Conservation (phyloP, 2,888 invertebrate genomes). For the Eupelmus urozonus region DNA sequence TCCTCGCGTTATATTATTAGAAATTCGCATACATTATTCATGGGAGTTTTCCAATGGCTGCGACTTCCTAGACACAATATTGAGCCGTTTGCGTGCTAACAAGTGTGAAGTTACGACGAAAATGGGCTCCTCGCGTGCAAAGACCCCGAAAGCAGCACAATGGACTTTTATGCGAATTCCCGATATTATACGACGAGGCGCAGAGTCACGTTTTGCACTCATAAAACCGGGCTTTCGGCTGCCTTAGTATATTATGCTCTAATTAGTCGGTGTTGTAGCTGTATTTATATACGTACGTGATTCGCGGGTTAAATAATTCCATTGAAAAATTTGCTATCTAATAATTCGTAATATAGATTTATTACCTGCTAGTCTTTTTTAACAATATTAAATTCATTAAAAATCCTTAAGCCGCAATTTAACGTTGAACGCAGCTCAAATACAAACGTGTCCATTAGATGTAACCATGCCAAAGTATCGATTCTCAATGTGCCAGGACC, state of each 20-base stretch:
- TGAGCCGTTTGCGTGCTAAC: constrained; percentile 5
- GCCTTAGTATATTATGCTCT: constrained; percentile 35
- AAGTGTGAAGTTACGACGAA: not conserved
- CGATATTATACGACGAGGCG: not conserved
- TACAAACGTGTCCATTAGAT: not conserved
- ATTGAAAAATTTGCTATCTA: constrained; percentile 21
- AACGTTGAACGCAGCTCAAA: constrained; percentile 12
- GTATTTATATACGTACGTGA: too few relatives aligned
- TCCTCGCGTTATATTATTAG: too few relatives aligned
- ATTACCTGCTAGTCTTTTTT: not conserved
- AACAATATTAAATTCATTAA: constrained; percentile 38
- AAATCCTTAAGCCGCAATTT: constrained; percentile 16
- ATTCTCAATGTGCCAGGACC: not conserved
- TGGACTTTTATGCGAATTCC: constrained; percentile 46
- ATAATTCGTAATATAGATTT: not conserved
- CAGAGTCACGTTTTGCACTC: constrained; percentile 54
- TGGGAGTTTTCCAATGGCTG: too few relatives aligned
- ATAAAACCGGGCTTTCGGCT: constrained; percentile 56
- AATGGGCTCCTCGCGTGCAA: constrained; percentile 2
- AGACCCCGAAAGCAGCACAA: constrained; percentile 19
- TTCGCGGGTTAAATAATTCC: constrained; percentile 42
- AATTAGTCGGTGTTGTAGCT: constrained; percentile 44
- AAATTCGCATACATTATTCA: not conserved
- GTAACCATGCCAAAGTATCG: not conserved
- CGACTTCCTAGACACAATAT: not conserved